Evolutionary conservation across 2,113 vertebrate species (phyloP).

Genomic region (Myiozetetes cayanensis): DNA sequence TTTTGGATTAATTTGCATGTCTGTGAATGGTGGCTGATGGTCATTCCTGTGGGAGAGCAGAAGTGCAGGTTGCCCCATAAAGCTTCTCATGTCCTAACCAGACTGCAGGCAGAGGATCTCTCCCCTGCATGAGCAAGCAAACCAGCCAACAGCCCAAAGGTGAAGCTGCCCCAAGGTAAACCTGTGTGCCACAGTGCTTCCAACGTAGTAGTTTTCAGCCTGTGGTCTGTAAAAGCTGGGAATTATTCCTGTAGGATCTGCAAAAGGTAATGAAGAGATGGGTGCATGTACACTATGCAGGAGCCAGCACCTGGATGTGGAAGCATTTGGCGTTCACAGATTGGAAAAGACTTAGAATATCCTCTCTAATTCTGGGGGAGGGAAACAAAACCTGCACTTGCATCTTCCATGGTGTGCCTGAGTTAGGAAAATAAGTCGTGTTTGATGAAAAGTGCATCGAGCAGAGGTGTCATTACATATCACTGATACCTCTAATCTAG

Average conservation of each 20-base stretch:
- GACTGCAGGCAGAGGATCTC: not conserved
- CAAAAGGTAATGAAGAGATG: not conserved
- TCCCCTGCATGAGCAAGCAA: not conserved
- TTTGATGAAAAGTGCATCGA: not conserved
- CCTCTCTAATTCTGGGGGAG: not conserved
- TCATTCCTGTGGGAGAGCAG: not conserved
- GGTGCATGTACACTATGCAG: accelerated
- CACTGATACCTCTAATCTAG: not conserved
- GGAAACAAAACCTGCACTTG: not conserved
- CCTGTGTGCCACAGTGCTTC: not conserved
- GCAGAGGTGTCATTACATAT: not conserved
- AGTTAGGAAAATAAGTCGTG: not conserved
- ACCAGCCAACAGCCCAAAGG: not conserved
- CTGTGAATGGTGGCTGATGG: not conserved
- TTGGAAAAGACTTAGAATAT: not conserved
- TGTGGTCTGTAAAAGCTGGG: not conserved
- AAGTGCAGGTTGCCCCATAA: not conserved
- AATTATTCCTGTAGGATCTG: not conserved
- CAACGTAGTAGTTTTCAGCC: not conserved
- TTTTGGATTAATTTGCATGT: not conserved
- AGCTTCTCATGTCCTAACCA: not conserved
- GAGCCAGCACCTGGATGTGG: accelerated
- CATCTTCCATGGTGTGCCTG: not conserved
- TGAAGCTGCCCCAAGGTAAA: not conserved
- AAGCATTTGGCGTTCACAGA: not conserved